phyloP scores from a whole-genome alignment of 2,113 vertebrate species.

The Psittacara wagleri region DNA sequence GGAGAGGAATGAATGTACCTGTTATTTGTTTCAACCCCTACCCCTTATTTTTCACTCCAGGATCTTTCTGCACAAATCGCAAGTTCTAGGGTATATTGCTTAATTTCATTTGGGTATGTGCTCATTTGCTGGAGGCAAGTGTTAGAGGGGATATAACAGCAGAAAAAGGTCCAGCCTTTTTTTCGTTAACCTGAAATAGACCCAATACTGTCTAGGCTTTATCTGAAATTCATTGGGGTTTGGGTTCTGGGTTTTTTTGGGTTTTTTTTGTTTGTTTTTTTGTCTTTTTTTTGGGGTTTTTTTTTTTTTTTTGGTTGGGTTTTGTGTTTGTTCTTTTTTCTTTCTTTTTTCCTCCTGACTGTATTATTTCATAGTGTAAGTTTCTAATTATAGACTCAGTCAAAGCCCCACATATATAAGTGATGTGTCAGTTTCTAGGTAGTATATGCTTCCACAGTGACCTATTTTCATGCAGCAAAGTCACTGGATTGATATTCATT shows the following conservation, averaged over 20 bases:
- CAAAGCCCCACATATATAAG: background rate
- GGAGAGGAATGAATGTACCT: background rate
- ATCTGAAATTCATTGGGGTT: background rate
- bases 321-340: too few species aligned
- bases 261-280: background rate
- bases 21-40: background rate
- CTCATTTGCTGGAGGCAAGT: background rate
- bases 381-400: background rate
- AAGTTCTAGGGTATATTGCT: background rate
- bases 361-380: background rate
- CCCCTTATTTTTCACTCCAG: background rate
- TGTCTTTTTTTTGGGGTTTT: background rate
- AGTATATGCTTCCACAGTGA: background rate
- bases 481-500: background rate
- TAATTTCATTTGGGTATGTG: background rate
- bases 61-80: background rate
- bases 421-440: background rate
- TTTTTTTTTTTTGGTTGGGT: background rate
- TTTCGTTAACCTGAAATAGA: background rate
- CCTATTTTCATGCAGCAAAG: background rate
- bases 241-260: background rate
- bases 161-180: background rate
- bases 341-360: background rate
- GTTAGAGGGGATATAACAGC: background rate
- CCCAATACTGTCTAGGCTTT: background rate